phyloP scores from a whole-genome alignment of 2,797 vertebrate genomes.

The Bucorvus abyssinicus region DNA sequence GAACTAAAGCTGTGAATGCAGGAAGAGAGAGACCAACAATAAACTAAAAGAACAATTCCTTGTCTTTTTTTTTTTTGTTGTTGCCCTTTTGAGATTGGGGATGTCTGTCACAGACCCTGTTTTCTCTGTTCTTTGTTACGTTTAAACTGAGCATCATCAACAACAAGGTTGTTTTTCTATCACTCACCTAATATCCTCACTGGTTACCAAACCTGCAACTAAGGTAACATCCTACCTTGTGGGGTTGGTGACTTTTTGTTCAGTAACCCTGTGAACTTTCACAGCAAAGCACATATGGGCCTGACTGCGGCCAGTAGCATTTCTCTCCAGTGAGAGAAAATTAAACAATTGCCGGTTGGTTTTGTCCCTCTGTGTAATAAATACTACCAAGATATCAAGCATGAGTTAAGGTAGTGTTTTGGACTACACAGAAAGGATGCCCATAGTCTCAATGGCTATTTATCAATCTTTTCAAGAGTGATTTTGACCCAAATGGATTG shows the following conservation, averaged over 20 bases:
- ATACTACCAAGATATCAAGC: constrained; percentile 5
- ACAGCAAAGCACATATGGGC: background rate
- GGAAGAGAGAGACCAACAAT: background rate
- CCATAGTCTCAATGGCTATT: background rate
- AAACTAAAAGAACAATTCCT: background rate
- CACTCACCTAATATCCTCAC: background rate
- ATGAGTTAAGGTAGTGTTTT: constrained; percentile 18
- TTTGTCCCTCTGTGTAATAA: constrained; percentile 4
- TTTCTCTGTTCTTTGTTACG: background rate
- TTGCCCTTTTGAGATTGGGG: background rate
- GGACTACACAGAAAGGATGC: background rate
- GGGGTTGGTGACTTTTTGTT: background rate
- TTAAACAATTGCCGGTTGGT: background rate
- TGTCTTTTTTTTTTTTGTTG: background rate
- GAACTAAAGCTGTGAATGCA: background rate
- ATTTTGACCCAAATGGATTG: constrained; percentile 47
- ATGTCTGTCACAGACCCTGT: background rate
- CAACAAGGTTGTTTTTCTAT: background rate
- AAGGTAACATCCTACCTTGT: background rate
- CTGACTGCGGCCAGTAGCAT: background rate
- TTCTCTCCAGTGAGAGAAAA: background rate
- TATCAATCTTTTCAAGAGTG: constrained; percentile 14
- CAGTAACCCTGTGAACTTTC: background rate
- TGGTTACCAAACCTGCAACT: background rate
- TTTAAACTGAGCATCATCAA: background rate